Base-by-base conservation (phyloP, 2,113 vertebrate species). In the Copsychus sechellarum region DNA sequence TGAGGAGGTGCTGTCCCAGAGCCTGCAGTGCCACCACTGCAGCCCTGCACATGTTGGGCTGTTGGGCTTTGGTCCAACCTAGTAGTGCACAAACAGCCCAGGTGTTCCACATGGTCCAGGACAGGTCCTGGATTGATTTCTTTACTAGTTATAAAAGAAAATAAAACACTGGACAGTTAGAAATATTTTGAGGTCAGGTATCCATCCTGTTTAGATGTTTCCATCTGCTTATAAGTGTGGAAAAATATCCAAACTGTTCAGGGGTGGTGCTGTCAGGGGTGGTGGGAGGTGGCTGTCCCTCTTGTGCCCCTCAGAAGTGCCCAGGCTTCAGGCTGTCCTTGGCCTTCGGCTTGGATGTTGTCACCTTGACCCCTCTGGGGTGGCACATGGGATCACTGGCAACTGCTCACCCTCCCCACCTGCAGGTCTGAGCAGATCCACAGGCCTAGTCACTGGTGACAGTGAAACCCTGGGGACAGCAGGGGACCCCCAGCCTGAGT, bases 171-270 rank as follows among this genome's bases (percentile, higher is more conserved):
- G 56, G 29, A 21, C 5, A 6, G 22, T 29, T 47, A 14, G 6
- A 42, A 84, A 28, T 51, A 10, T 33, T 72, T 88, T 1, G 2
- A 36, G 33, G 21, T 60, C 8, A 6, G 5, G 15, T 64, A 23
- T 61, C 16, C 9, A 6, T 62, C 22, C 17, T 42, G 12, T 70
- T 66, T 51, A 28, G 60, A 16, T 56, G n/a, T 29, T 91, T 76
- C 70, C 0, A 0, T 60, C 26, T 58, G 36, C 7, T 83, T 34
- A 0, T 21, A 51, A 66, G 22, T 5, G 42, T 61, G 61, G 40
- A 12, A 58, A 15, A 54, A 4, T 7, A 21, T 1, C n/a, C 2
- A 2, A 16, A 11, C 28, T 9, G 8, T 29, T 66, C 12, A 12
- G 42, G 38, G 11, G 65, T 66, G 93, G 42, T 8, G 4, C 50